phyloP scores from a whole-genome alignment of 2,888 invertebrate species.

The Psylliodes chrysocephalus region DNA sequence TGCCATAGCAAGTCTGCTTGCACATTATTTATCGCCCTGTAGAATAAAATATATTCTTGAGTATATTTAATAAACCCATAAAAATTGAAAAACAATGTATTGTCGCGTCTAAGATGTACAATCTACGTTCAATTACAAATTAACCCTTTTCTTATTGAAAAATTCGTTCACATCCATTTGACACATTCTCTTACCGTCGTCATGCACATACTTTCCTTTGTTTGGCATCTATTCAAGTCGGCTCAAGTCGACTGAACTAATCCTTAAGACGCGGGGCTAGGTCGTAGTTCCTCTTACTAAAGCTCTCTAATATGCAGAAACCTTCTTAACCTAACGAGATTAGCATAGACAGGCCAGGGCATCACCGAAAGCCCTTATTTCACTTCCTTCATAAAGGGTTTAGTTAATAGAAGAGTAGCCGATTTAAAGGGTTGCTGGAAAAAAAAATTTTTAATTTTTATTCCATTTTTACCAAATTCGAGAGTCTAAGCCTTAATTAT shows the following conservation, averaged over 20 bases:
- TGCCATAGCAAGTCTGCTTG: too few species aligned
- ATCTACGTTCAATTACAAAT: too few species aligned
- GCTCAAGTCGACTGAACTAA: conserved; percentile 68
- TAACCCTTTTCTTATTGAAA: too few species aligned
- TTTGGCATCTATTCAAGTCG: conserved; percentile 64
- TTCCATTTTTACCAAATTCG: too few species aligned
- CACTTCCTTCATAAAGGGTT: conserved; percentile 47
- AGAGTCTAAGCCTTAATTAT: too few species aligned
- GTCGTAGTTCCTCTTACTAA: conserved; percentile 65
- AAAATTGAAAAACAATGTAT: too few species aligned
- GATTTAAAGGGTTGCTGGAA: too few species aligned
- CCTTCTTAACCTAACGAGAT: conserved; percentile 80
- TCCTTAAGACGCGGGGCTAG: conserved; percentile 70
- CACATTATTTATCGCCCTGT: too few species aligned
- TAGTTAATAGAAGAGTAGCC: conserved; percentile 35
- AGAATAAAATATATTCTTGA: too few species aligned
- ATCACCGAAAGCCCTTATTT: conserved; percentile 59
- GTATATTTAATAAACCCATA: too few species aligned
- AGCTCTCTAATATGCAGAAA: conserved; percentile 77
- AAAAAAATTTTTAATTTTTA: too few species aligned
- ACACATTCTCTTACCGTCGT: conserved; percentile 46
- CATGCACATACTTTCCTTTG: conserved; percentile 57
- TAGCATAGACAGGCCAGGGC: conserved; percentile 72
- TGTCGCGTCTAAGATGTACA: too few species aligned
- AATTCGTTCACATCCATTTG: conserved; percentile 5